Base-by-base conservation (phyloP, 1,140 invertebrate species). In the Listronotus oregonensis region DNA sequence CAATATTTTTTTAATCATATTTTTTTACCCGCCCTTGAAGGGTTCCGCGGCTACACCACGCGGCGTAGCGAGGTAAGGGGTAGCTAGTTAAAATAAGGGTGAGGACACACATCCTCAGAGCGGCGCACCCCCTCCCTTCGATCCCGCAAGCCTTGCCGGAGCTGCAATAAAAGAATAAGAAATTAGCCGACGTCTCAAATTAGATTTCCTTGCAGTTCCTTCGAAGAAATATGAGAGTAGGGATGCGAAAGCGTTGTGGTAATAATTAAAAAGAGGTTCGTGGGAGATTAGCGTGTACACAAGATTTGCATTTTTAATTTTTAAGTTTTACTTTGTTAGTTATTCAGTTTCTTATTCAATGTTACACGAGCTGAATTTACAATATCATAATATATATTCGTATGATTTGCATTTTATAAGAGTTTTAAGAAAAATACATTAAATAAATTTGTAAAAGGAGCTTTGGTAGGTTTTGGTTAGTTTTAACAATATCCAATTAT, bases 111-210 rank as follows among this genome's bases (percentile, higher is more conserved):
- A 62, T 58, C 60, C 58, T 50, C 32, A n/a, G 27, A 37, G 49
- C 39, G 44, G 49, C 32, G 17, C 31, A 21, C 54, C 50, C 51
- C 54, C 44, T 62, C 44, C 40, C 49, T 47, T 15, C 21, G 15
- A 34, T 47, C 56, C 56, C 64, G 42, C 44, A 42, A 42, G 56
- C 49, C 49, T 43, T 52, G 54, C 37, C 56, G 55, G 31, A 44
- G 64, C 56, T 66, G 64, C 64, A 66, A 66, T 66, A 66, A 66
- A 66, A 67, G 66, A 67, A 67, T 67, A 63, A 67, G 66, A 67
- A 67, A 67, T 67, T 67, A 67, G 66, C 59, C 59, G 60, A 63
- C 58, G 60, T 67, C 66, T 67, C 54, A 67, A 67, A 63, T 67
- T 67, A 62, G 66, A 62, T 67, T 67, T 67, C 60, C 66, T 63